Base-by-base conservation (phyloP, 2,888 invertebrate genomes). In the Vannuccia rotundouncinata region DNA sequence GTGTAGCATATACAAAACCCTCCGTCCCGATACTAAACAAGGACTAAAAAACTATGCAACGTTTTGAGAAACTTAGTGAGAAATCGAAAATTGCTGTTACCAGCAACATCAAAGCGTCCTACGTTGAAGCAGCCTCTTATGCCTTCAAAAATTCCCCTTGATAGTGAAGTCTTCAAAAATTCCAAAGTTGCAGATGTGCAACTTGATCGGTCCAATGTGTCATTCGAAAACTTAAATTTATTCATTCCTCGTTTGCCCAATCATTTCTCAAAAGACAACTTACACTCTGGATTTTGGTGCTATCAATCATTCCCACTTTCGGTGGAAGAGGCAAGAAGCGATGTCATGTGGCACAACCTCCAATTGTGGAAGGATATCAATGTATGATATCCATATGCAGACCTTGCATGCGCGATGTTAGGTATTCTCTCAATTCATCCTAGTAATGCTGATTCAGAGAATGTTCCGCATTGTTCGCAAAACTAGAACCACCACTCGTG, bases 81-180 rank as follows among this genome's bases (percentile, higher is more conserved):
- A 45, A 45, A 66, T 5, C 45, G 45, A 45, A 45, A 45, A 45
- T 45, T 45, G 45, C 45, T 10, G 45, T 45, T 45, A 45, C 45
- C 45, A 45, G 45, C 45, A 45, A 45, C 45, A 45, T 45, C 45
- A 45, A 17, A 45, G 45, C 45, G 10, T 45, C 17, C 45, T 45
- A 45, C 45, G 45, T 45, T 45, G 45, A 45, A 45, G 45, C 45
- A 45, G 45, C 66, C 66, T 66, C 66, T 27, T 66, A 66, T 66
- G 66, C 66, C 66, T 66, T 66, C 66, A 66, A 66, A 66, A 66
- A 5, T 66, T 22, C 66, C 66, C 45, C 5, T 45, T 45, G 45
- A 66, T 66, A 66, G 66, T 66, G 66, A 66, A 66, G 66, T 66
- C 25, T 66, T 66, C 25, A 66, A 27, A 66, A 66, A 66, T 66